phyloP scores from a whole-genome alignment of 2,888 invertebrate genomes.

The Eulithis prunata region DNA sequence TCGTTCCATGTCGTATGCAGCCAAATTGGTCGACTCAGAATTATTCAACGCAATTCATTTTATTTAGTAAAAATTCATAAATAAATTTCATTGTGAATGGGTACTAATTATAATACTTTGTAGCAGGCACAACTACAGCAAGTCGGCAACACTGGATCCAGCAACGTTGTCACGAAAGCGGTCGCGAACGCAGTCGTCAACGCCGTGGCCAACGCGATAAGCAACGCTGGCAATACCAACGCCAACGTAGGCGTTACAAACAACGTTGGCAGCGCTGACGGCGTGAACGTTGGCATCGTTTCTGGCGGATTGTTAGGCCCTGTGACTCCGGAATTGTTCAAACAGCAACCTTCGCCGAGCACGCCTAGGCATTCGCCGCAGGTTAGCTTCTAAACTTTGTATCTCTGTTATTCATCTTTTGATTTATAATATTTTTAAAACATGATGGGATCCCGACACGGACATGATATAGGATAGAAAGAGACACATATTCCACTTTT shows the following conservation, averaged over 20 bases:
- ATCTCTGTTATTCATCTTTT: too few species aligned
- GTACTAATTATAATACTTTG: background rate
- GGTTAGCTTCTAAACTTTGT: conserved; percentile 45
- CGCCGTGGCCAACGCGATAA: conserved; percentile 41
- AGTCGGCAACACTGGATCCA: conserved; percentile 54
- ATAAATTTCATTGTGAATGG: too few species aligned
- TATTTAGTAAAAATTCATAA: too few species aligned
- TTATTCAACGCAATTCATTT: too few species aligned
- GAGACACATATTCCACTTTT: too few species aligned
- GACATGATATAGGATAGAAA: too few species aligned
- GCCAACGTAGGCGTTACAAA: conserved; percentile 47
- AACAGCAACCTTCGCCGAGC: conserved; percentile 76
- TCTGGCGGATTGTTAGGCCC: conserved; percentile 48
- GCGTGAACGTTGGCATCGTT: background rate
- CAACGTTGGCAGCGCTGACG: conserved; percentile 45
- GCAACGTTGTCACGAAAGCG: conserved; percentile 46
- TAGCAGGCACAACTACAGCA: conserved; percentile 89
- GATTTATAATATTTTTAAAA: too few species aligned
- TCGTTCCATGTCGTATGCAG: too few species aligned
- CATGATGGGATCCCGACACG: too few species aligned
- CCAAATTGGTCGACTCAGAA: too few species aligned
- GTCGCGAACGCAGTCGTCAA: conserved; percentile 48
- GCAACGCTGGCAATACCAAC: conserved; percentile 46
- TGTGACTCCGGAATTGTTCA: conserved; percentile 61
- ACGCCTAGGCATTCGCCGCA: conserved; percentile 75